phyloP scores from a whole-genome alignment of 2,888 invertebrate genomes.

The Cinara cedri region DNA sequence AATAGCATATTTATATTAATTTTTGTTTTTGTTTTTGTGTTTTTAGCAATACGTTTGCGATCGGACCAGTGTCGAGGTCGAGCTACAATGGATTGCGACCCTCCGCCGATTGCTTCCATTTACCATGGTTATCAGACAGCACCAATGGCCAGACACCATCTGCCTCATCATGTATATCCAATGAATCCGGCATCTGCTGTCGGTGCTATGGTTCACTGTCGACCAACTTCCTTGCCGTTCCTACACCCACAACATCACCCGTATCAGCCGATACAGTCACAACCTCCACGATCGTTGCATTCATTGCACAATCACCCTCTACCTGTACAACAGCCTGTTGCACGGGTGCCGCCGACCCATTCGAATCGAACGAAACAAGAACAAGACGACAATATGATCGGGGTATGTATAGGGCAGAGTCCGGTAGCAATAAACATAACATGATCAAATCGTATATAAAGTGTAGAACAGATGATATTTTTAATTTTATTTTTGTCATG shows the following conservation, averaged over 20 bases:
- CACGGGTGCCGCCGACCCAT: constrained; percentile 42
- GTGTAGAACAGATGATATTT: constrained; percentile 16
- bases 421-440: constrained; percentile 53
- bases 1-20: too few relatives aligned
- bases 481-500: constrained; percentile 1
- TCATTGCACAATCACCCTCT: constrained; percentile 48
- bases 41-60: constrained; percentile 46
- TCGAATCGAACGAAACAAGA: constrained; percentile 54
- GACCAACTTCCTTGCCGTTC: constrained; percentile 54
- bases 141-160: constrained; percentile 42
- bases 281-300: constrained; percentile 51
- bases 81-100: constrained; percentile 52
- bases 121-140: constrained; percentile 50
- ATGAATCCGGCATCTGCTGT: constrained; percentile 49
- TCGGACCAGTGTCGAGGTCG: constrained; percentile 44
- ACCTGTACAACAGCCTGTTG: constrained; percentile 46
- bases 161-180: constrained; percentile 40
- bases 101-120: constrained; percentile 47
- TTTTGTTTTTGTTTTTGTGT: constrained; percentile 5
- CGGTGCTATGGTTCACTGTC: constrained; percentile 48
- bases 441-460: constrained; percentile 46
- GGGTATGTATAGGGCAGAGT: constrained; percentile 56
- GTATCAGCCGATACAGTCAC: constrained; percentile 47
- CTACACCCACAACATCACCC: constrained; percentile 55
- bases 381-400: constrained; percentile 50